A percentile compares a stretch with the other conserved stretches of the same genome.
phyloP scores from a whole-genome alignment of 2,797 vertebrate species.

The Rhodeus uyekii region DNA sequence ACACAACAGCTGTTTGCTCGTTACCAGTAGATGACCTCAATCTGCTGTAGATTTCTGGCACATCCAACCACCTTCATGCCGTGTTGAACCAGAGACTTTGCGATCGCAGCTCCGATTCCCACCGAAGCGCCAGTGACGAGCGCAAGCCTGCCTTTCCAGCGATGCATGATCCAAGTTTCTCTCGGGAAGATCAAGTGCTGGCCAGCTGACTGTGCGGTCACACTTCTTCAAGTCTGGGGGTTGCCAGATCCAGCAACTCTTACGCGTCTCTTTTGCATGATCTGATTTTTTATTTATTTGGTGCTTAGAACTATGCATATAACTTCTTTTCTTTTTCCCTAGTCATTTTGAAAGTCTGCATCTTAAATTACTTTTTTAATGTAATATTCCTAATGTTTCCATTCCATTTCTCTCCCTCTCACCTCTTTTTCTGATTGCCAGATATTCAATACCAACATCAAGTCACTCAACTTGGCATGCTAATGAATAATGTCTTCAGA shows the following conservation, averaged over 20 bases:
- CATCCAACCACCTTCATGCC: constrained; percentile 87
- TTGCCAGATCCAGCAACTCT: constrained; percentile 5
- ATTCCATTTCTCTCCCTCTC: neutral
- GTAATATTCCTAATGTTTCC: neutral
- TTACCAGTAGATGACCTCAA: constrained; percentile 72
- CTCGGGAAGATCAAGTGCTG: neutral
- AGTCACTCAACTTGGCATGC: neutral
- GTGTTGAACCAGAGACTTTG: constrained; percentile 78
- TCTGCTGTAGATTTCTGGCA: constrained; percentile 80
- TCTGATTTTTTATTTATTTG: no score
- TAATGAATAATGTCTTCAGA: neutral
- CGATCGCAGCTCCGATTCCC: constrained; percentile 83
- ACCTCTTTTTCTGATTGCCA: neutral
- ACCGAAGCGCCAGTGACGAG: constrained; percentile 86
- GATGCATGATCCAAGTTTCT: constrained; percentile 72
- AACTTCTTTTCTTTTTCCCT: neutral
- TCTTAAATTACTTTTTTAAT: neutral
- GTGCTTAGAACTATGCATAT: no score
- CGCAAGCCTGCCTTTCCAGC: constrained; percentile 83
- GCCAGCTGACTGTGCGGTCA: neutral
- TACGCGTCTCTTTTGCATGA: no score
- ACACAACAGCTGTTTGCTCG: neutral
- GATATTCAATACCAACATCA: neutral
- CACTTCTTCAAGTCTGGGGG: neutral
- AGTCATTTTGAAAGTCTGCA: neutral